A percentile compares a stretch with the other conserved stretches of the same genome.
Evolutionary conservation across 2,888 invertebrate genomes (phyloP).

Genomic region (Lepidochrysops patricia): DNA sequence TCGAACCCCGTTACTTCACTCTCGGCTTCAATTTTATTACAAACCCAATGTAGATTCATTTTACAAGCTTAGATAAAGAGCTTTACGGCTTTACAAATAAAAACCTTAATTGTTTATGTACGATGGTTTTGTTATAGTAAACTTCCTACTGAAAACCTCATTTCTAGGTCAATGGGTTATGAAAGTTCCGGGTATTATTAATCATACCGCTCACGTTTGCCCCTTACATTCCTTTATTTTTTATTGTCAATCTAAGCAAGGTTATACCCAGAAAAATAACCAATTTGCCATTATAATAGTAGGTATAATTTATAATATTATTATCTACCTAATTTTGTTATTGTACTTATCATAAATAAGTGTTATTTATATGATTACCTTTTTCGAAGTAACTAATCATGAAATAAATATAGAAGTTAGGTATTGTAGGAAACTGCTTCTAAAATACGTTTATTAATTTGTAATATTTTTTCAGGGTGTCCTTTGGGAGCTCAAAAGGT

Average conservation of each 20-base stretch:
- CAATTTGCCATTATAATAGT: too few relatives aligned
- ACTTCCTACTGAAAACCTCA: neutral
- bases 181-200: neutral
- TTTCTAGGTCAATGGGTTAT: neutral
- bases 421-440: too few relatives aligned
- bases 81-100: too few relatives aligned
- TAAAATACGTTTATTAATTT: neutral
- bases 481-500: constrained; percentile 94
- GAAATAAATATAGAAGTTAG: too few relatives aligned
- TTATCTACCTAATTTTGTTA: too few relatives aligned
- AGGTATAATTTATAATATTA: too few relatives aligned
- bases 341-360: too few relatives aligned
- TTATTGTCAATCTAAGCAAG: too few relatives aligned
- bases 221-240: neutral
- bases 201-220: neutral
- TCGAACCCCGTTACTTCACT: constrained; percentile 5
- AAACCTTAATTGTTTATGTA: neutral
- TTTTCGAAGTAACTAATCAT: too few relatives aligned
- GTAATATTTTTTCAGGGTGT: constrained; percentile 79
- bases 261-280: too few relatives aligned
- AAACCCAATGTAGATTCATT: neutral
- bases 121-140: neutral
- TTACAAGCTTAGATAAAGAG: neutral
- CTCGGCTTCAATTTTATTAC: neutral
- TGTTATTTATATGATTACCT: too few relatives aligned